A percentile compares a stretch with the other conserved stretches of the same genome.
These are phyloP conservation scores for Tichodroma muraria DNA, from an alignment of 2,113 vertebrate species.

Conservation along the genomic window DNA sequence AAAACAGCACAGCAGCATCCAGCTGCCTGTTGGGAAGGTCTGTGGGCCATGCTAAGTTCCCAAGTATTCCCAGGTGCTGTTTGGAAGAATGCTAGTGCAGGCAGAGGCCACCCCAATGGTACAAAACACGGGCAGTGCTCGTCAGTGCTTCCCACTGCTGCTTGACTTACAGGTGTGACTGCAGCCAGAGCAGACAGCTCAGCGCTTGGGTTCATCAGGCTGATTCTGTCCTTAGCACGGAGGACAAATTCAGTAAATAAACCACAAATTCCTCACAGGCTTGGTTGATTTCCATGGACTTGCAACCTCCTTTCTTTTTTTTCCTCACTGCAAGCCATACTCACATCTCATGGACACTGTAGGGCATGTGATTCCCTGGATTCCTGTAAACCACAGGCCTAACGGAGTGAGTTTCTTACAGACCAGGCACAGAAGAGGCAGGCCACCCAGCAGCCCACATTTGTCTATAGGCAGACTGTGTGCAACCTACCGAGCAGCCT, in stretches of 20 bases:
- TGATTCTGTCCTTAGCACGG: neutral
- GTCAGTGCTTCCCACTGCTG: neutral
- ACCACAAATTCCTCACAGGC: neutral
- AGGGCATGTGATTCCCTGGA: neutral
- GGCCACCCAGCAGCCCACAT: neutral
- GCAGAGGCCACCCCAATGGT: neutral
- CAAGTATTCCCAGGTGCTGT: neutral
- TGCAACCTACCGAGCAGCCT: neutral
- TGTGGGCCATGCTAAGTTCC: neutral
- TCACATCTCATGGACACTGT: fast-evolving
- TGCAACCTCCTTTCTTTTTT: neutral
- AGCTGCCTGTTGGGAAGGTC: neutral
- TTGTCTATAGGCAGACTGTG: neutral
- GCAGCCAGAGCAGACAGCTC: neutral
- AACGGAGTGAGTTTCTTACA: neutral
- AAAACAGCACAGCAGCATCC: neutral
- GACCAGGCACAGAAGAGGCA: neutral
- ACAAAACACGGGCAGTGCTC: neutral
- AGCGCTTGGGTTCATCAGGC: neutral
- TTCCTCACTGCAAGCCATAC: neutral
- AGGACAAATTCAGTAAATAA: neutral
- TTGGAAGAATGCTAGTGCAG: neutral
- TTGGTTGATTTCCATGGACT: neutral
- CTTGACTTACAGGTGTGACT: neutral
- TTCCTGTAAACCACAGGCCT: neutral